Base-by-base conservation (phyloP, 1,140 invertebrate species). In the Drosophila orena region DNA sequence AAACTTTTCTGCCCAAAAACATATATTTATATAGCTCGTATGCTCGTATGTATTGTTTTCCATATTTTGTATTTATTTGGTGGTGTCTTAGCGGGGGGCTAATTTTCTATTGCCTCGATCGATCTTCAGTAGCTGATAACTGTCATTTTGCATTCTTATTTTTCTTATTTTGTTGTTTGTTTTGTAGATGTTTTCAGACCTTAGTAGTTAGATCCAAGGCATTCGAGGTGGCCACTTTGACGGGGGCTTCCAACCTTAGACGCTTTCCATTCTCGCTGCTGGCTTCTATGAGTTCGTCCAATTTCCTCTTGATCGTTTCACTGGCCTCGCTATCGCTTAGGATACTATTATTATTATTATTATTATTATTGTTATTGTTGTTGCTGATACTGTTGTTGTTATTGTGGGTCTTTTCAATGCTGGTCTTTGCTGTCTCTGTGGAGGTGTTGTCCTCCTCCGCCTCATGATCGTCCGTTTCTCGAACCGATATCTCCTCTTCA, bases 151-250 rank as follows among this genome's bases (percentile, higher is more conserved):
- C 30, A 30, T 30, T 30, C 30, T 30, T 30, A 30, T 8, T 30
- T 30, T 30, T 10, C 27, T 10, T 30, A 30, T 30, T 30, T 22
- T 46, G 6, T 10, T 4, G 11, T 20, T 20, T 10, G 12, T 24
- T 46, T 24, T 46, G 24, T n/a, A 24, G 3, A 14, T 22, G 1
- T 49, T 15, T 12, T 50, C 56, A 86, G 27, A 86, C 69, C 93
- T 94, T 94, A 68, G 93, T 94, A 44, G 95, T 96, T 44, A 96
- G 93, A 89, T 96, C 96, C 43, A 96, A 91, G 5, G 95, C 95
- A 37, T 94, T 91, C 1, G 93, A 81, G 53, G 75, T 83, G 60
- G 80, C 64, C 49, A 83, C 56, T 22, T 85, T 85, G 7, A 85
- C 81, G 37, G 94, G 68, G 72, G 93, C 92, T 81, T 93, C 95